phyloP scores from a whole-genome alignment of 2,888 invertebrate species.

The Yponomeuta evonymella region DNA sequence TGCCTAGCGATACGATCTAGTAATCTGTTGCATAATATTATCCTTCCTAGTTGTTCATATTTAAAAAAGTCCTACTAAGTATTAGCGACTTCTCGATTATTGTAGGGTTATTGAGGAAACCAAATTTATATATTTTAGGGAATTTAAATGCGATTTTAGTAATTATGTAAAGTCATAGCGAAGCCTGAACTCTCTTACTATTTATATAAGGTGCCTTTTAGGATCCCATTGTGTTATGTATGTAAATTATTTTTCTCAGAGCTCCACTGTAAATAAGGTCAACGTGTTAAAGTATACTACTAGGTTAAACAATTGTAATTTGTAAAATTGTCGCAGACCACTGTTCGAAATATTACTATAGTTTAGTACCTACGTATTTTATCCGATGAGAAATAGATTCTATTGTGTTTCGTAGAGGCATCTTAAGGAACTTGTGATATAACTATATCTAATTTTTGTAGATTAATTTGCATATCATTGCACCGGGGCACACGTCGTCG shows the following conservation, averaged over 20 bases:
- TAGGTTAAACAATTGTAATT: conserved; percentile 59
- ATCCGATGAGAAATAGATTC: conserved; percentile 58
- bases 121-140: conserved; percentile 75
- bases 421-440: conserved; percentile 74
- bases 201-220: conserved; percentile 73
- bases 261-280: conserved; percentile 69
- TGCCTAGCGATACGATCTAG: conserved; percentile 52
- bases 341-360: conserved; percentile 52
- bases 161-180: conserved; percentile 72
- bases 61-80: conserved; percentile 71
- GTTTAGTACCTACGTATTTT: conserved; percentile 36
- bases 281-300: conserved; percentile 70
- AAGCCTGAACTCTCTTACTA: conserved; percentile 72
- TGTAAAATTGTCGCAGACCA: conserved; percentile 61
- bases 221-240: conserved; percentile 60
- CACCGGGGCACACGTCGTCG: conserved; percentile 34
- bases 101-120: conserved; percentile 73
- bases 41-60: conserved; percentile 73
- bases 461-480: conserved; percentile 50
- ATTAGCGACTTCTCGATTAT: conserved; percentile 69
- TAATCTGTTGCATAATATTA: conserved; percentile 74
- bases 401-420: conserved; percentile 73
- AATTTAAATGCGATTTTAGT: conserved; percentile 68
- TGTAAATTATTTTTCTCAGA: conserved; percentile 69
- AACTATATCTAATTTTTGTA: conserved; percentile 65